phyloP scores from a whole-genome alignment of 2,888 invertebrate genomes.

The Drosophila formosana region DNA sequence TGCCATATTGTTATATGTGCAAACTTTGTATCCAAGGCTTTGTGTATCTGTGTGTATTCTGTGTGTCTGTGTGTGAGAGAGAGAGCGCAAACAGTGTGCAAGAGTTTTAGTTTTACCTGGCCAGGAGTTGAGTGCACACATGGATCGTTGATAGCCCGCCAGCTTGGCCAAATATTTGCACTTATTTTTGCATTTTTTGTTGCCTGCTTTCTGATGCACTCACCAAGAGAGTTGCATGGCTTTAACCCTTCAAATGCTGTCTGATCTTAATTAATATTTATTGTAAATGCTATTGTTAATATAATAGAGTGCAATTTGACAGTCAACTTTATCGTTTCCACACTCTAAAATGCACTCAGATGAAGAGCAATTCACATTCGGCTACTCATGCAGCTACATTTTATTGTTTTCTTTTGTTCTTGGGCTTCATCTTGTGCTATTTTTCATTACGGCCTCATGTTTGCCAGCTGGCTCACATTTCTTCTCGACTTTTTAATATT shows the following conservation, averaged over 20 bases:
- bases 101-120: constrained; percentile 42
- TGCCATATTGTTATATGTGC: constrained; percentile 44
- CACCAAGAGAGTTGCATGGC: neutral
- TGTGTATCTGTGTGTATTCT: constrained; percentile 10
- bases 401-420: constrained; percentile 7
- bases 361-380: constrained; percentile 10
- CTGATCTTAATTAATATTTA: neutral
- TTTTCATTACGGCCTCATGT: constrained; percentile 57
- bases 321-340: neutral
- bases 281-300: neutral
- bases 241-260: neutral
- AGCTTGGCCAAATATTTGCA: constrained; percentile 63
- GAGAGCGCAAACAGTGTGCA: constrained; percentile 36
- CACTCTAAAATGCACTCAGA: neutral
- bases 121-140: constrained; percentile 45
- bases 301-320: no score
- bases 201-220: constrained; percentile 8
- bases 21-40: constrained; percentile 21
- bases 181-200: constrained; percentile 34
- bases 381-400: neutral
- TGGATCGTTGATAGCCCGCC: constrained; percentile 41
- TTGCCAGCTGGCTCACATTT: constrained; percentile 56
- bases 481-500: constrained; percentile 37
- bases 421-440: constrained; percentile 40
- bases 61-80: neutral